Evolutionary conservation across 1,140 invertebrate species (phyloP).

Genomic region (Habropoda laboriosa): DNA sequence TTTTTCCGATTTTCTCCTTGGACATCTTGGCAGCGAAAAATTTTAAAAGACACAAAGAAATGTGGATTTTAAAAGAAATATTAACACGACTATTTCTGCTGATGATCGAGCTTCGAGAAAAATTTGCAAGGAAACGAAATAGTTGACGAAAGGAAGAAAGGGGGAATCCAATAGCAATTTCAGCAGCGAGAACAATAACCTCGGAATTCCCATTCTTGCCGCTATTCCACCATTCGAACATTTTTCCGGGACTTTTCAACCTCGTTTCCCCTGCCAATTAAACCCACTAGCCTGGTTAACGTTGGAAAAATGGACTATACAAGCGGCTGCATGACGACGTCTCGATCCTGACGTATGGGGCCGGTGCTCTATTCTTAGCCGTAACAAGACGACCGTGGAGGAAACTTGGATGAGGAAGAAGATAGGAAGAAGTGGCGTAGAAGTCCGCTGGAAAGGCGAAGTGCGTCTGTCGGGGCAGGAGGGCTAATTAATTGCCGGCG

Average conservation of each 20-base stretch:
- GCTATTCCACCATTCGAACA: background rate
- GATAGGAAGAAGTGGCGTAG: slow-evolving; percentile 32
- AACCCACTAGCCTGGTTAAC: background rate
- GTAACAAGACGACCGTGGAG: slow-evolving; percentile 16
- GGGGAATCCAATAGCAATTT: too few relatives aligned
- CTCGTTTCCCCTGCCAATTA: background rate
- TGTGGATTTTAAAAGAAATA: too few relatives aligned
- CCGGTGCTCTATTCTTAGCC: slow-evolving; percentile 42
- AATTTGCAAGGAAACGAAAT: too few relatives aligned
- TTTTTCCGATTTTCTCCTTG: too few relatives aligned
- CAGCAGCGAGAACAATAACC: too few relatives aligned
- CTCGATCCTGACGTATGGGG: slow-evolving; percentile 33
- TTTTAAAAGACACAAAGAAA: too few relatives aligned
- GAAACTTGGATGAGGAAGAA: slow-evolving; percentile 15
- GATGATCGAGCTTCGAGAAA: too few relatives aligned
- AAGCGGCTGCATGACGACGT: background rate
- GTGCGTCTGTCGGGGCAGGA: slow-evolving; percentile 21
- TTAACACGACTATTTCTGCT: too few relatives aligned
- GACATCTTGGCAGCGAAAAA: too few relatives aligned
- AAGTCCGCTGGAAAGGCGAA: slow-evolving; percentile 16
- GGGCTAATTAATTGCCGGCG: slow-evolving; percentile 54
- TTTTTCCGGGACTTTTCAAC: background rate
- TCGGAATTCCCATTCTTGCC: too few relatives aligned
- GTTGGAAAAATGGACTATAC: background rate
- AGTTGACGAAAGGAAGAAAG: too few relatives aligned